Conservation (phyloP, 1,140 invertebrate species). For the Orius laevigatus region DNA sequence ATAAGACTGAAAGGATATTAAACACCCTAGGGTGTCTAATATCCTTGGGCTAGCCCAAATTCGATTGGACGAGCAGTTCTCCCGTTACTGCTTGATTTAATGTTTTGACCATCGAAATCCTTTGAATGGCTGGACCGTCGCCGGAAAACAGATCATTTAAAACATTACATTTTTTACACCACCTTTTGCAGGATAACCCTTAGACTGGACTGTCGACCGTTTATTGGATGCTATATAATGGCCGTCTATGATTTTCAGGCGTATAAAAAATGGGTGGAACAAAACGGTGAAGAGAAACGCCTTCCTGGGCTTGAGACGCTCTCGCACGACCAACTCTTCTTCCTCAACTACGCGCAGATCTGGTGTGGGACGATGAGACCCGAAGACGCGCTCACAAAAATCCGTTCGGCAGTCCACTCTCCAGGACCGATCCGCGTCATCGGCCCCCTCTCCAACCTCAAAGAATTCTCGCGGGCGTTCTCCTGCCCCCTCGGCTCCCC, state of each 20-base stretch:
- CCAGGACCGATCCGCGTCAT: conserved; percentile 83
- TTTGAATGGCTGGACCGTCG: too few relatives aligned
- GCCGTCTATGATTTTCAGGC: too few relatives aligned
- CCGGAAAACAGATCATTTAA: too few relatives aligned
- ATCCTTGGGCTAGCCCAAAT: too few relatives aligned
- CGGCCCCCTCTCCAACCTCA: conserved; percentile 81
- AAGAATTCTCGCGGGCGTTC: conserved; percentile 72
- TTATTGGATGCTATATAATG: too few relatives aligned
- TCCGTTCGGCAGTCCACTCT: conserved; percentile 87
- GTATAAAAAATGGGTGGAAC: conserved; percentile 59
- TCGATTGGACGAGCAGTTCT: too few relatives aligned
- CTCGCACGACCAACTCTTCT: conserved; percentile 75
- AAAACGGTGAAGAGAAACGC: conserved; percentile 49
- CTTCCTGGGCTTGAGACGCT: conserved; percentile 60
- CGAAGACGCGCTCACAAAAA: conserved; percentile 85
- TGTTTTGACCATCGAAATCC: too few relatives aligned
- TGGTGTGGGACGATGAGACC: conserved; percentile 96
- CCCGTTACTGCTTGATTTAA: too few relatives aligned
- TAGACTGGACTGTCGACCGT: too few relatives aligned
- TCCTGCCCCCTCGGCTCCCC: conserved; percentile 56
- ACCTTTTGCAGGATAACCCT: neutral
- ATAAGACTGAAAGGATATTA: too few relatives aligned
- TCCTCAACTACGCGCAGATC: conserved; percentile 81
- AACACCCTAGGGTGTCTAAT: too few relatives aligned
- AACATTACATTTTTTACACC: too few relatives aligned